Conservation (phyloP, 2,888 invertebrate species). For the Megastigmus dorsalis region DNA sequence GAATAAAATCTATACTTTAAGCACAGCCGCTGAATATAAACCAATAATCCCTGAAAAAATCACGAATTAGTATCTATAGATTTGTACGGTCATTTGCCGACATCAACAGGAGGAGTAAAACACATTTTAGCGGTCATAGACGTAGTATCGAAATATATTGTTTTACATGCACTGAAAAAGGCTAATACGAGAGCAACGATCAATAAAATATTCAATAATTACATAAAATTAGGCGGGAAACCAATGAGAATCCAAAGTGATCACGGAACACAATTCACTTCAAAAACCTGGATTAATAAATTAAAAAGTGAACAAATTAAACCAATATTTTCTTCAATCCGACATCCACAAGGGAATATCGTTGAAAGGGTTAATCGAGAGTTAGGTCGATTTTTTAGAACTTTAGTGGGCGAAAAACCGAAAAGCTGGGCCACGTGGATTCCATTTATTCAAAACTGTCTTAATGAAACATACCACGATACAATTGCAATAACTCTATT, state of each 20-base stretch:
- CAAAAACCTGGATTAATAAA: too few relatives aligned
- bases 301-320: too few relatives aligned
- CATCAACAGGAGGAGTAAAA: slow-evolving; percentile 19
- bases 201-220: neutral
- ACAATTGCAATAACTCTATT: neutral
- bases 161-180: neutral
- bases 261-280: slow-evolving; percentile 36
- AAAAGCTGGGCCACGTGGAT: neutral
- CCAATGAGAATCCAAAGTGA: slow-evolving; percentile 2
- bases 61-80: slow-evolving; percentile 48
- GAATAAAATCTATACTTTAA: slow-evolving; percentile 10
- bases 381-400: neutral
- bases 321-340: neutral
- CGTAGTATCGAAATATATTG: neutral
- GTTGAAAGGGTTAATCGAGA: neutral
- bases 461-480: neutral
- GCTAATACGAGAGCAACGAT: too few relatives aligned
- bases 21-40: neutral
- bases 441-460: neutral
- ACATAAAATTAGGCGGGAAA: too few relatives aligned
- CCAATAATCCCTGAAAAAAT: slow-evolving; percentile 5
- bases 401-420: neutral
- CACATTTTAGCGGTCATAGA: too few relatives aligned
- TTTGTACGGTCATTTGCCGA: too few relatives aligned
- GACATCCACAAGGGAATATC: slow-evolving; percentile 3